These are phyloP conservation scores for Hypomecis punctinalis DNA, from an alignment of 2,888 invertebrate species.

Conservation along the genomic window DNA sequence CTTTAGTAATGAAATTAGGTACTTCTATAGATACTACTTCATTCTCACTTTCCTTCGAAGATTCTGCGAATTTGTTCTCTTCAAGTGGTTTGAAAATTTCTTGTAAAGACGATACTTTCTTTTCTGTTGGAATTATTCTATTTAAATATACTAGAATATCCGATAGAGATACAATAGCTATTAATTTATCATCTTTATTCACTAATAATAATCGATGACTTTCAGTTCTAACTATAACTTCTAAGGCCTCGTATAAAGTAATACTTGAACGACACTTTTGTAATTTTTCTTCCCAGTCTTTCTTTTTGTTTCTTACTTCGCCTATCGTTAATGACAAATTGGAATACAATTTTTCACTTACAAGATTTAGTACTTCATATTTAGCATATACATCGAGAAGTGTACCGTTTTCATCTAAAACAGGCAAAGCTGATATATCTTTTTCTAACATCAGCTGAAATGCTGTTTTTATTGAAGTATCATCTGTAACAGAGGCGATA, in stretches of 20 bases:
- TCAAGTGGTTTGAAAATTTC: constrained; percentile 80
- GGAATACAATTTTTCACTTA: constrained; percentile 96
- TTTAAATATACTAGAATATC: constrained; percentile 82
- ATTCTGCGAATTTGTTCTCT: constrained; percentile 78
- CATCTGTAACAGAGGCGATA: constrained; percentile 73
- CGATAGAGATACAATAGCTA: constrained; percentile 80
- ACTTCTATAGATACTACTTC: constrained; percentile 77
- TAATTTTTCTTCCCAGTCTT: constrained; percentile 96
- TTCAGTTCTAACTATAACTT: constrained; percentile 96
- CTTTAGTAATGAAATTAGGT: constrained; percentile 61
- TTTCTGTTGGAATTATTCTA: constrained; percentile 80
- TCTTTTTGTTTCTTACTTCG: constrained; percentile 94
- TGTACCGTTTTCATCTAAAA: constrained; percentile 73
- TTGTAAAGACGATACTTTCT: constrained; percentile 79
- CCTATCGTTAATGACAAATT: constrained; percentile 94
- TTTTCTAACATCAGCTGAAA: constrained; percentile 76
- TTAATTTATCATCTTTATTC: constrained; percentile 78
- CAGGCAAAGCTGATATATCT: constrained; percentile 79
- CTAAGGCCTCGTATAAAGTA: constrained; percentile 93
- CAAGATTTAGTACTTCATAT: constrained; percentile 89
- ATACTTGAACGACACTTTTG: constrained; percentile 95
- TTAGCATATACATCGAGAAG: constrained; percentile 79
- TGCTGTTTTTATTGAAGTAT: constrained; percentile 73
- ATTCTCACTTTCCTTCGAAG: constrained; percentile 75
- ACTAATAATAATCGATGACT: constrained; percentile 86